Base-by-base conservation (phyloP, 2,113 vertebrate genomes). In the Lasiurus cinereus region DNA sequence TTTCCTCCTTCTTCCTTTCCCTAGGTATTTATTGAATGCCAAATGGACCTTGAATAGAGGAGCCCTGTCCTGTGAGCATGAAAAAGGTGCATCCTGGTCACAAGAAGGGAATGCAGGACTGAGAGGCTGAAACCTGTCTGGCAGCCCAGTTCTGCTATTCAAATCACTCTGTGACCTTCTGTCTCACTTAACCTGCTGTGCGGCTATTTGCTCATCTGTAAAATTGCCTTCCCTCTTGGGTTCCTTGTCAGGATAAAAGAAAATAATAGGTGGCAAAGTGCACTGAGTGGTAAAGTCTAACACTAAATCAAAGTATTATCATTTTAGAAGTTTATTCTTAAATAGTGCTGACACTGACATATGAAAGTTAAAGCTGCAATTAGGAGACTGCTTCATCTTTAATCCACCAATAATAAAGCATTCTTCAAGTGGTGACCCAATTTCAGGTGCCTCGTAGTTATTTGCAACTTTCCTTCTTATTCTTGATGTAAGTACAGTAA, bases 271-370 rank as follows among this genome's bases (percentile, higher is more conserved):
- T 96, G 95, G 88, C 96, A 94, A 96, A 97, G 95, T 95, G 92
- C 96, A 95, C 64, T 29, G 91, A 97, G 96, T 96, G 94, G 91
- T 96, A 87, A 95, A 96, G 93, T 96, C 92, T 96, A 97, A 97
- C 96, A 95, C 94, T 93, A 95, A 97, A 96, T 97, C 96, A 96
- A 96, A 96, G 96, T 97, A 97, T 97, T 96, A 97, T 96, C 96
- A 97, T 96, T 97, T 94, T 95, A 96, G 96, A 95, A 96, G 96
- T 97, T 97, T 96, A 97, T 96, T 92, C 96, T 85, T 72, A 56
- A 96, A 80, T 64, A 96, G 85, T 94, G 93, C 96, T 95, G 96
- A 97, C 88, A 96, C 82, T 2, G 21, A 90, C 93, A 94, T 88
- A 66, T 0, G 8, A 78, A 94, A 95, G 94, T 91, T 94, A 96